These are phyloP conservation scores for Volucella inflata DNA, from an alignment of 2,888 invertebrate genomes.

Conservation along the genomic window DNA sequence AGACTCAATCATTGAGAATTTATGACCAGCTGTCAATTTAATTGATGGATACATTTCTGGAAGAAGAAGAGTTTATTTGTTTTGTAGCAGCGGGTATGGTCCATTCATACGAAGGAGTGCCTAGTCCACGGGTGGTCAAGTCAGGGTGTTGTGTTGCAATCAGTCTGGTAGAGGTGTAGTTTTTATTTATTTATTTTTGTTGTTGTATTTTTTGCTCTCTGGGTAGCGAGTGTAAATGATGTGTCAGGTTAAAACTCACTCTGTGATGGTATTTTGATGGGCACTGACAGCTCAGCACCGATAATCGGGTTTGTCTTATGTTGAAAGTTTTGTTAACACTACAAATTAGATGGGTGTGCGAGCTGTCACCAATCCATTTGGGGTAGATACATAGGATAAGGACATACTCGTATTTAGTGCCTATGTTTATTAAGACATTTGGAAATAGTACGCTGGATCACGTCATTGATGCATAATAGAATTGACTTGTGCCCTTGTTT, in stretches of 20 bases:
- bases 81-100: slow-evolving; percentile 36
- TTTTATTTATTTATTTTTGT: slow-evolving; percentile 6
- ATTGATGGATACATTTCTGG: slow-evolving; percentile 67
- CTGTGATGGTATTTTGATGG: slow-evolving; percentile 56
- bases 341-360: slow-evolving; percentile 30
- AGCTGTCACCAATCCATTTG: slow-evolving; percentile 33
- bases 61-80: slow-evolving; percentile 53
- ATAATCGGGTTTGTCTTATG: slow-evolving; percentile 35
- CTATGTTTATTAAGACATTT: too few species aligned
- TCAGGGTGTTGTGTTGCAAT: slow-evolving; percentile 64
- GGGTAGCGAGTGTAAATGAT: slow-evolving; percentile 52
- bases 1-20: slow-evolving; percentile 65
- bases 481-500: too few species aligned
- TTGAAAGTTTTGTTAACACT: slow-evolving; percentile 56
- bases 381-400: slow-evolving; percentile 47
- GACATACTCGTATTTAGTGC: too few species aligned
- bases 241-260: slow-evolving; percentile 48
- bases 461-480: too few species aligned
- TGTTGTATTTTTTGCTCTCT: too few species aligned
- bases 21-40: slow-evolving; percentile 72
- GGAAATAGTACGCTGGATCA: too few species aligned
- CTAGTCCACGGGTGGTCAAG: slow-evolving; percentile 63
- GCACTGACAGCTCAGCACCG: slow-evolving; percentile 47
- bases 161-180: slow-evolving; percentile 24
- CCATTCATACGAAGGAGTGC: not conserved